Conservation (phyloP, 23 tunicate genomes). For the Trididemnum clinides region DNA sequence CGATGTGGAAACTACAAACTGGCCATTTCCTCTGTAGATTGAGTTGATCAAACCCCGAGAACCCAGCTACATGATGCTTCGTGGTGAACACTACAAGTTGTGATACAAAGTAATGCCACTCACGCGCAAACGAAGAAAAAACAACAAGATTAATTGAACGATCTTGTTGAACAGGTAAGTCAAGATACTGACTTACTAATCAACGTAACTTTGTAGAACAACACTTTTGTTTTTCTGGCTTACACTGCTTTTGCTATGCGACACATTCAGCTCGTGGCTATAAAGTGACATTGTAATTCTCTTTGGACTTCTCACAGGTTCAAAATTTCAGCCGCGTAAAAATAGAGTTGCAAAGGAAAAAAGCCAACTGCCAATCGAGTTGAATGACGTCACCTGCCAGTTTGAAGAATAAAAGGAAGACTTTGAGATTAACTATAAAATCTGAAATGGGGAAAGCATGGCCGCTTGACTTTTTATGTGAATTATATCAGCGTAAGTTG, state of each 20-base stretch:
- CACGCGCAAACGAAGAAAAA: constrained; percentile 69
- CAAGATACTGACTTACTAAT: too few species aligned
- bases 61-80: constrained; percentile 75
- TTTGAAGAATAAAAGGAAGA: constrained; percentile 77
- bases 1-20: too few species aligned
- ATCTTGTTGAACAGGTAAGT: constrained; percentile 81
- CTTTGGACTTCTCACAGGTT: constrained; percentile 18
- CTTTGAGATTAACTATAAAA: neutral
- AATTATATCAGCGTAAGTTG: too few species aligned
- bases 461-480: too few species aligned
- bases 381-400: constrained; percentile 80
- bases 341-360: constrained; percentile 93
- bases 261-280: too few species aligned
- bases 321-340: constrained; percentile 84
- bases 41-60: constrained; percentile 94
- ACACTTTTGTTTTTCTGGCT: too few species aligned
- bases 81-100: constrained; percentile 89
- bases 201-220: too few species aligned
- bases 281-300: too few species aligned
- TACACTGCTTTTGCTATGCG: too few species aligned
- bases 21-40: too few species aligned
- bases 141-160: constrained; percentile 69
- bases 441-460: too few species aligned
- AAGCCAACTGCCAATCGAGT: constrained; percentile 80
- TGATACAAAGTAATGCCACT: constrained; percentile 66